phyloP scores from a whole-genome alignment of 2,113 vertebrate species.

The Erythrocebus patas region DNA sequence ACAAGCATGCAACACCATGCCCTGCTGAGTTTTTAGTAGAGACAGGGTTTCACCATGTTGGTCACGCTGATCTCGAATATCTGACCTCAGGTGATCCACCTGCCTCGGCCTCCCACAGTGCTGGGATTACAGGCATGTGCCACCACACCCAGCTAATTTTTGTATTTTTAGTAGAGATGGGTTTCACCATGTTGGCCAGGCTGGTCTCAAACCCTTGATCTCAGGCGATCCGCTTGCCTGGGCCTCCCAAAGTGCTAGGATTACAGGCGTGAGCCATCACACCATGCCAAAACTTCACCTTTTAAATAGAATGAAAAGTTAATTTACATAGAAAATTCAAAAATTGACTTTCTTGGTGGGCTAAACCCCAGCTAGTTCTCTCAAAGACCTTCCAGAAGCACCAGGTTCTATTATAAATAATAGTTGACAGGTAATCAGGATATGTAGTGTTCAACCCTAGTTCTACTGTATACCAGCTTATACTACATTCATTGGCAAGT shows the following conservation, averaged over 20 bases:
- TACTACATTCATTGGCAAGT: too few relatives aligned
- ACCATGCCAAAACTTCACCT: not conserved
- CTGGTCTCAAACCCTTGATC: not conserved
- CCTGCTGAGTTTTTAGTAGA: not conserved
- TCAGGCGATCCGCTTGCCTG: not conserved
- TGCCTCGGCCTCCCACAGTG: not conserved
- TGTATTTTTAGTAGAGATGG: not conserved
- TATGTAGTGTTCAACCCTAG: too few relatives aligned
- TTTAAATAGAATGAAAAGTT: not conserved
- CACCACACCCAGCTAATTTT: not conserved
- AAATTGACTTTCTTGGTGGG: not conserved
- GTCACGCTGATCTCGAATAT: not conserved
- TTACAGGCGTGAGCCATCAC: not conserved
- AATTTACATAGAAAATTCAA: not conserved
- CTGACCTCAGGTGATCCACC: not conserved
- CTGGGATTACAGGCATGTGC: not conserved
- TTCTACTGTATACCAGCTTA: not conserved
- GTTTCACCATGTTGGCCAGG: not conserved
- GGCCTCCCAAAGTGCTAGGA: not conserved
- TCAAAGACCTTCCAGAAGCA: not conserved
- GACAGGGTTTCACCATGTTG: not conserved
- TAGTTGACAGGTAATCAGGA: not conserved
- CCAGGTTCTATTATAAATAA: not conserved
- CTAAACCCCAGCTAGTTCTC: too few relatives aligned
- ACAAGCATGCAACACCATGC: not conserved